phyloP scores from a whole-genome alignment of 2,113 vertebrate species.

The Hippocampus barbouri region DNA sequence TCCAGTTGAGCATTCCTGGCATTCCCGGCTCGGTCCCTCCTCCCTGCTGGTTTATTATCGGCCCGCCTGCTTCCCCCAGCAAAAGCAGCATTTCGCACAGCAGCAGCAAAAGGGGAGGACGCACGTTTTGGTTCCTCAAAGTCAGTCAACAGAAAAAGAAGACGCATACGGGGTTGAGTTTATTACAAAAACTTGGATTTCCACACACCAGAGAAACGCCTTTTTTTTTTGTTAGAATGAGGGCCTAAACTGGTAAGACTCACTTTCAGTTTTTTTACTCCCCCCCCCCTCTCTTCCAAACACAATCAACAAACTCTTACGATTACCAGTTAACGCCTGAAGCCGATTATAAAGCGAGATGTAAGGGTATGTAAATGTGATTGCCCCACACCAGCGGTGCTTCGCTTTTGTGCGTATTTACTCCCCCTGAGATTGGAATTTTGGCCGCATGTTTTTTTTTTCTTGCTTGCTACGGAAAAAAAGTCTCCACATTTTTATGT shows the following conservation, averaged over 20 bases:
- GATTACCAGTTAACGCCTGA: not conserved
- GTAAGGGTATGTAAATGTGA: constrained; percentile 3
- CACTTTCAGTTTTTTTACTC: constrained; percentile 1
- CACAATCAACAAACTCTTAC: not conserved
- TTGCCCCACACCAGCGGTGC: constrained; percentile 11
- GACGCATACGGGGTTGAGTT: constrained; percentile 25
- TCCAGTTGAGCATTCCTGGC: constrained; percentile 90
- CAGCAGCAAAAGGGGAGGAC: constrained; percentile 30
- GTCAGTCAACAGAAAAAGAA: not conserved
- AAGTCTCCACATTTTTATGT: constrained; percentile 42
- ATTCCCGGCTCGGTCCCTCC: constrained; percentile 81
- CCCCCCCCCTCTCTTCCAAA: not conserved
- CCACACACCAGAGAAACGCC: constrained; percentile 8
- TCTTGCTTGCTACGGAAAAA: constrained; percentile 36
- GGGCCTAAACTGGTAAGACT: constrained; percentile 63
- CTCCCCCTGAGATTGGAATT: constrained; percentile 63
- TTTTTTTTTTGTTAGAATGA: constrained; percentile 34
- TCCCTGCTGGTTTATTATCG: constrained; percentile 77
- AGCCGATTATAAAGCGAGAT: constrained; percentile 1
- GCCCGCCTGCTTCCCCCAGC: constrained; percentile 57
- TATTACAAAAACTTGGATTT: constrained; percentile 24
- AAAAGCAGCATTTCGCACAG: constrained; percentile 62
- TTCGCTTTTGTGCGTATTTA: constrained; percentile 45
- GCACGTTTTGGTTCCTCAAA: constrained; percentile 36
- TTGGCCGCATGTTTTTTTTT: constrained; percentile 46